phyloP scores from a whole-genome alignment of 2,113 vertebrate genomes.

The Cyphotilapia sp. region DNA sequence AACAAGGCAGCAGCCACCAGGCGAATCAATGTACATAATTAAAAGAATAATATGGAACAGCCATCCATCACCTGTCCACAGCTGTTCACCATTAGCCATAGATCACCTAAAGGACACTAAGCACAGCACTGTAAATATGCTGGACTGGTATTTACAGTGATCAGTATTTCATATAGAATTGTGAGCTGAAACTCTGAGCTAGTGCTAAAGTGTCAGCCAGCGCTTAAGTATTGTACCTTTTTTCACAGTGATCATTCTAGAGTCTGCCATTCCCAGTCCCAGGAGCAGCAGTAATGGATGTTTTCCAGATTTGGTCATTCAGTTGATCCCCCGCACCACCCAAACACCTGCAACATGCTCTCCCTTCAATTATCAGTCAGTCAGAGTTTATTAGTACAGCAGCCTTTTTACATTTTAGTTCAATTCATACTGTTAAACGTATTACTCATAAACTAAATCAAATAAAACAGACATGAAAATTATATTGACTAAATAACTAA shows the following conservation, averaged over 20 bases:
- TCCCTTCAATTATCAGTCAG: neutral
- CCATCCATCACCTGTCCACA: slow-evolving; percentile 53
- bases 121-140: neutral
- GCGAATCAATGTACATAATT: slow-evolving; percentile 73
- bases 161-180: neutral
- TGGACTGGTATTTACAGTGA: neutral
- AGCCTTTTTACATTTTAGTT: neutral
- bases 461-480: neutral
- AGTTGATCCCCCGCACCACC: neutral
- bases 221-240: neutral
- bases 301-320: neutral
- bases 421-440: neutral
- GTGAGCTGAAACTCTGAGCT: neutral
- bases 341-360: neutral
- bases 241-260: neutral
- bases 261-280: neutral
- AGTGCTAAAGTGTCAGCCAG: neutral
- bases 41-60: slow-evolving; percentile 63
- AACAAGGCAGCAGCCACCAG: slow-evolving; percentile 64
- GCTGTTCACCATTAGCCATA: slow-evolving; percentile 16
- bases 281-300: neutral
- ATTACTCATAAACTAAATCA: neutral
- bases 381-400: neutral
- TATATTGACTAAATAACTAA: neutral
- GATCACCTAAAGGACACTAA: neutral